A percentile compares a stretch with the other conserved stretches of the same genome.
phyloP scores from a whole-genome alignment of 2,888 invertebrate species.

The Scelioninae gen. 1 region DNA sequence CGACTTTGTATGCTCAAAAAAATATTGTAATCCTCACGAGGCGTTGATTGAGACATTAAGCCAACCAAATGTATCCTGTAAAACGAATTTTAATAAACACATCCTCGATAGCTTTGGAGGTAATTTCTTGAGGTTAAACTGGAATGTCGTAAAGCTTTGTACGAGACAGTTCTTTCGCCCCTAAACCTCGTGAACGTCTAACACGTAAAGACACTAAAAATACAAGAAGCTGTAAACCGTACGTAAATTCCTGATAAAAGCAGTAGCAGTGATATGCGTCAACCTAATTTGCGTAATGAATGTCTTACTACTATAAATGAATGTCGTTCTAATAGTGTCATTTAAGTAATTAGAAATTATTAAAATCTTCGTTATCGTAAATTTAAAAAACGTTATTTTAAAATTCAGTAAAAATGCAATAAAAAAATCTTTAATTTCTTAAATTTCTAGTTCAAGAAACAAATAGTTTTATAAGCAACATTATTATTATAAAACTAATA shows the following conservation, averaged over 20 bases:
- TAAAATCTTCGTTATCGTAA: no score
- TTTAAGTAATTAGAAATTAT: no score
- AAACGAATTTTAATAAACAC: conserved; percentile 43
- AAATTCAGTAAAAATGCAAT: no score
- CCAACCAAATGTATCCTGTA: conserved; percentile 12
- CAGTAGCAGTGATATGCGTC: conserved; percentile 46
- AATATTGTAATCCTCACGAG: conserved; percentile 10
- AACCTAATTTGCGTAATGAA: conserved; percentile 62
- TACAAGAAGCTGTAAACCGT: conserved; percentile 64
- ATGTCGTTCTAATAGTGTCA: not conserved
- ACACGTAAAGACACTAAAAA: conserved; percentile 65
- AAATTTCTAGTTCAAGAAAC: no score
- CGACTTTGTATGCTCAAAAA: no score
- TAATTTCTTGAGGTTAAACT: conserved; percentile 41
- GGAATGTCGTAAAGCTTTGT: conserved; percentile 37
- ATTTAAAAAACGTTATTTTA: no score
- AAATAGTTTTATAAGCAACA: no score
- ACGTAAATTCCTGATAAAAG: conserved; percentile 58
- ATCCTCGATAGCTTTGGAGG: conserved; percentile 42
- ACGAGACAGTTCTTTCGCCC: conserved; percentile 47
- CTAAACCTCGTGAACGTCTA: conserved; percentile 48
- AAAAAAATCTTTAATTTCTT: no score
- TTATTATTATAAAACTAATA: no score
- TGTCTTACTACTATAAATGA: conserved; percentile 29
- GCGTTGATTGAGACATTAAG: conserved; percentile 22